phyloP scores from a whole-genome alignment of 2,888 invertebrate species.

The Cataglyphis albicans region DNA sequence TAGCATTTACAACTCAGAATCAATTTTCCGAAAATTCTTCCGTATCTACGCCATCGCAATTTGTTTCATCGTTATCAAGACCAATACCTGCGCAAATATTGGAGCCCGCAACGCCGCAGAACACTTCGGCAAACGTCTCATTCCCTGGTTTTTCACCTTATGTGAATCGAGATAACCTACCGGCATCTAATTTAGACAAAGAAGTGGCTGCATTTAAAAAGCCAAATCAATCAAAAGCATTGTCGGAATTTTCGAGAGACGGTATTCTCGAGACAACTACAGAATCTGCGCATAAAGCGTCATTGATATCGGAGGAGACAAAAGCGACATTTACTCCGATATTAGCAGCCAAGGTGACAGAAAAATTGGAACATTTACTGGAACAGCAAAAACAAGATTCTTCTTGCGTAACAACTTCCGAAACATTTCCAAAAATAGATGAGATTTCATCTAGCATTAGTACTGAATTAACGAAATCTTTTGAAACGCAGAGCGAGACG shows the following conservation, averaged over 20 bases:
- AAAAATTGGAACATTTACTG: conserved; percentile 82
- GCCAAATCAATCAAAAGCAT: background rate
- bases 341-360: conserved; percentile 80
- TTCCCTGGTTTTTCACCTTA: conserved; percentile 76
- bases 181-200: conserved; percentile 28
- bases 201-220: background rate
- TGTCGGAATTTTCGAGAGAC: conserved; percentile 10
- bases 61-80: conserved; percentile 69
- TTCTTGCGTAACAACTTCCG: background rate
- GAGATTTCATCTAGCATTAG: conserved; percentile 18
- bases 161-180: conserved; percentile 54
- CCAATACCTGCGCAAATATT: conserved; percentile 77
- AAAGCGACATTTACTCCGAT: conserved; percentile 76
- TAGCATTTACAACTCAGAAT: conserved; percentile 48
- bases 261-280: background rate
- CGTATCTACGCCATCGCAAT: conserved; percentile 21
- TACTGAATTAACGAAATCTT: conserved; percentile 32
- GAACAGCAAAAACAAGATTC: conserved; percentile 78
- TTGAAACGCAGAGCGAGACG: conserved; percentile 16
- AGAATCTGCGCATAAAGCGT: conserved; percentile 17
- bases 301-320: background rate
- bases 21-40: conserved; percentile 48
- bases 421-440: background rate
- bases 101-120: conserved; percentile 83
- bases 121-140: conserved; percentile 82